A percentile compares a stretch with the other conserved stretches of the same genome.
These are phyloP conservation scores for Rhaphigaster nebulosa DNA, from an alignment of 2,888 invertebrate species.

Conservation along the genomic window DNA sequence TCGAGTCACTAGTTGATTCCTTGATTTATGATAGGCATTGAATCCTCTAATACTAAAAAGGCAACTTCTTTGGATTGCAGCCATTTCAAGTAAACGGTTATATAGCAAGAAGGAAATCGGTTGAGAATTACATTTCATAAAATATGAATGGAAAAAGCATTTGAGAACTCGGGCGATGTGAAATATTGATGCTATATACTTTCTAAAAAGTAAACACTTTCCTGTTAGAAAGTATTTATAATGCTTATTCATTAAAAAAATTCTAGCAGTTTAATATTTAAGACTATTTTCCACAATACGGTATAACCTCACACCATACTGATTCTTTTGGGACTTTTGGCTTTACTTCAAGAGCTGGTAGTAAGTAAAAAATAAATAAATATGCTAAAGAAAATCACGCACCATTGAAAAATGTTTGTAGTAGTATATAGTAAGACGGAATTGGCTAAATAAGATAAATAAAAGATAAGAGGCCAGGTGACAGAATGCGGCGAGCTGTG, in stretches of 20 bases:
- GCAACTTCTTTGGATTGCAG: not conserved
- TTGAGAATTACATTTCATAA: not conserved
- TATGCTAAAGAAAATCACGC: not conserved
- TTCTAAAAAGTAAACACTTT: not conserved
- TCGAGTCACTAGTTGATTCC: not conserved
- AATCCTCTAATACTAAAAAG: not conserved
- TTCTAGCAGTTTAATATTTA: not conserved
- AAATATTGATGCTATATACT: not conserved
- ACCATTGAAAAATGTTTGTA: not conserved
- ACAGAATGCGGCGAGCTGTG: slow-evolving; percentile 11
- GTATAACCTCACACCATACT: not conserved
- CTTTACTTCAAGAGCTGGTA: not conserved
- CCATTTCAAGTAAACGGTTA: not conserved
- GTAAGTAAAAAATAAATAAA: not conserved
- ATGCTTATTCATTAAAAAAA: too few species aligned
- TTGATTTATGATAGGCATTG: not conserved
- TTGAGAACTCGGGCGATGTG: not conserved
- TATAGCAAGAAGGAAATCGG: not conserved
- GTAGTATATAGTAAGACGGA: not conserved
- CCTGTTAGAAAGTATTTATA: too few species aligned
- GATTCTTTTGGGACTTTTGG: not conserved
- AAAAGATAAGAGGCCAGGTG: slow-evolving; percentile 8
- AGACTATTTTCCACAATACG: not conserved
- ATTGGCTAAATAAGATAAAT: slow-evolving; percentile 37
- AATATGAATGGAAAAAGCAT: not conserved